Percentiles rank a stretch among this genome's conserved stretches.
Conservation (phyloP, 2,113 vertebrate species). For the Alethe castanea region DNA sequence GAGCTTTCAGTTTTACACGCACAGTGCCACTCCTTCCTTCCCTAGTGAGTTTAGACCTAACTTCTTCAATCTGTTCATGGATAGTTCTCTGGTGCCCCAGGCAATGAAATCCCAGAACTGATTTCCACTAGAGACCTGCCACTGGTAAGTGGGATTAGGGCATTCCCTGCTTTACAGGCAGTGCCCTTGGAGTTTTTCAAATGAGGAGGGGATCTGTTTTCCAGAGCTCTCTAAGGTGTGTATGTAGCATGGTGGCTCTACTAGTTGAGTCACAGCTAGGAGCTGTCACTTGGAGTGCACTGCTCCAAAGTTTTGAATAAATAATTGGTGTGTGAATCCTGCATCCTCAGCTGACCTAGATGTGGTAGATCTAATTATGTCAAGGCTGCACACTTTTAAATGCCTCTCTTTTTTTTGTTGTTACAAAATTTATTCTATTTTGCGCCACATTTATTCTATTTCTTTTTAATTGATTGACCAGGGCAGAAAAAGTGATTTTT, state of each 20-base stretch:
- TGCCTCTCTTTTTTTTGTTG: neutral
- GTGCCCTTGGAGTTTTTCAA: neutral
- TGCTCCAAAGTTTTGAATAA: conserved; percentile 48
- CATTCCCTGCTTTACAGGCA: neutral
- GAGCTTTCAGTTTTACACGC: neutral
- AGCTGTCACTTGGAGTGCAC: neutral
- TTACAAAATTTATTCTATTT: neutral
- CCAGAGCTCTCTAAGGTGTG: neutral
- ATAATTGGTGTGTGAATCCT: conserved; percentile 10
- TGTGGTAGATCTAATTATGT: conserved; percentile 49
- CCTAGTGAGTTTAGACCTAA: neutral
- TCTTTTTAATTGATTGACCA: neutral
- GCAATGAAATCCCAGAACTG: neutral
- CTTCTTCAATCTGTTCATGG: neutral
- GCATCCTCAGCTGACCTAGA: conserved; percentile 37
- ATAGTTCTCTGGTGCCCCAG: neutral
- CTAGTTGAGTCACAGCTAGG: neutral
- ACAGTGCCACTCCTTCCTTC: neutral
- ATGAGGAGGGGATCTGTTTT: neutral
- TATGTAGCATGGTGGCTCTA: neutral
- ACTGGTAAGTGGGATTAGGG: neutral
- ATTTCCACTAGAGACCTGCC: neutral
- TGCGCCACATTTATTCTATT: neutral
- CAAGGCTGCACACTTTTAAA: neutral
- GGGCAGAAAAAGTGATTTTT: neutral